phyloP scores from a whole-genome alignment of 1,140 invertebrate species.

The Hyposmocoma kahamanoa region DNA sequence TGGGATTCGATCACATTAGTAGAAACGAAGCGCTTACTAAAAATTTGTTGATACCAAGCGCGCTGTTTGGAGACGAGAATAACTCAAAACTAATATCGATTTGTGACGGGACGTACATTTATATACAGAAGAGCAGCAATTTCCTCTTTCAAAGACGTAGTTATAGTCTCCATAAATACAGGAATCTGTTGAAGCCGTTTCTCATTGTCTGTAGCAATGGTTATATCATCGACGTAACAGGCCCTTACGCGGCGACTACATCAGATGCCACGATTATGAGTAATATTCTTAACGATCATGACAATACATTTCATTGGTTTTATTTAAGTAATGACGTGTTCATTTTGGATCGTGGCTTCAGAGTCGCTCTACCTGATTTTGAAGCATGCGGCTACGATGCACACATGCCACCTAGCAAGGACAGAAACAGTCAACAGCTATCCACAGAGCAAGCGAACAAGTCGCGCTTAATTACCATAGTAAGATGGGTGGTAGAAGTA shows the following conservation, averaged over 20 bases:
- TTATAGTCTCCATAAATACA: slow-evolving; percentile 2
- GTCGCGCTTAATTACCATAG: not conserved
- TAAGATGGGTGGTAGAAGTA: not conserved
- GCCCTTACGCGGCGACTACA: slow-evolving; percentile 1
- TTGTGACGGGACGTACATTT: slow-evolving; percentile 14
- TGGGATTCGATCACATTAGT: slow-evolving; percentile 6
- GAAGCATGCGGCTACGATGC: not conserved
- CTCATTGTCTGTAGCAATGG: not conserved
- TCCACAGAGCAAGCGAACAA: slow-evolving; percentile 1
- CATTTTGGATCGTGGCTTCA: slow-evolving; percentile 1
- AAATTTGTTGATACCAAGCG: slow-evolving; percentile 1
- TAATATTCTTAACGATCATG: not conserved
- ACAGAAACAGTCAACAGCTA: not conserved
- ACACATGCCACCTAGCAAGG: not conserved
- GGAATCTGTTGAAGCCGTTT: slow-evolving; percentile 2
- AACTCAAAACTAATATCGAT: not conserved
- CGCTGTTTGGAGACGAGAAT: not conserved
- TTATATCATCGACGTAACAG: not conserved
- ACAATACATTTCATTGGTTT: slow-evolving; percentile 5
- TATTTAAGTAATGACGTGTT: not conserved
- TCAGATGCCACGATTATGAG: slow-evolving; percentile 5
- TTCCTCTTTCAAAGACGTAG: not conserved
- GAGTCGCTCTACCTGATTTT: not conserved
- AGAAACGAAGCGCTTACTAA: not conserved
- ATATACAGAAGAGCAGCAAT: slow-evolving; percentile 5